phyloP scores from a whole-genome alignment of 1,140 invertebrate species.

The Scaptomyza hsui region DNA sequence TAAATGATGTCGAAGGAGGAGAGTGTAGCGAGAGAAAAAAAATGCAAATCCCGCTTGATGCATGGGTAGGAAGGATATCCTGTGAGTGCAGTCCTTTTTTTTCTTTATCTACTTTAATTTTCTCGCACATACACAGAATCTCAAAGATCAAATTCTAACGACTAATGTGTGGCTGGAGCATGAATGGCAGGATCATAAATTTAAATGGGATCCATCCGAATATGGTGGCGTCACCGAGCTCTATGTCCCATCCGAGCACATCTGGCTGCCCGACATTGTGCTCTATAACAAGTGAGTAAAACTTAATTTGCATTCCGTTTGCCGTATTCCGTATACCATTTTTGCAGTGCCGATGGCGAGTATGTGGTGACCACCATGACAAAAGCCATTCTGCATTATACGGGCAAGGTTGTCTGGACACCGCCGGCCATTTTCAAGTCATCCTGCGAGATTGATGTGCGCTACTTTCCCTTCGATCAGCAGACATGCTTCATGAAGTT shows the following conservation, averaged over 20 bases:
- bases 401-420: slow-evolving; percentile 96
- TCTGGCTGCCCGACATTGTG: slow-evolving; percentile 98
- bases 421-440: slow-evolving; percentile 99
- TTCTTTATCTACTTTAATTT: slow-evolving; percentile 22
- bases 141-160: slow-evolving; percentile 98
- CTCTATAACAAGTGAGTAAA: slow-evolving; percentile 97
- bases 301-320: neutral
- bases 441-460: slow-evolving; percentile 98
- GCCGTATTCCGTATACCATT: neutral
- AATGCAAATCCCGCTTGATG: slow-evolving; percentile 67
- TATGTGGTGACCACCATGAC: slow-evolving; percentile 99
- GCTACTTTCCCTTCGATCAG: slow-evolving; percentile 98
- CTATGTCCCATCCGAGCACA: slow-evolving; percentile 96
- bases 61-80: slow-evolving; percentile 41
- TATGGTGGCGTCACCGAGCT: slow-evolving; percentile 97
- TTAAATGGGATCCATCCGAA: slow-evolving; percentile 97
- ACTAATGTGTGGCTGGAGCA: slow-evolving; percentile 98
- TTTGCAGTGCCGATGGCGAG: slow-evolving; percentile 96
- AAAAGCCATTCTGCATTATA: slow-evolving; percentile 95
- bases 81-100: slow-evolving; percentile 66
- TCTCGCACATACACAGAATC: slow-evolving; percentile 87
- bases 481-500: slow-evolving; percentile 98
- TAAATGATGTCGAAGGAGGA: slow-evolving; percentile 11
- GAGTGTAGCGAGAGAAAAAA: neutral
- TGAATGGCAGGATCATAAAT: slow-evolving; percentile 98